A percentile compares a stretch with the other conserved stretches of the same genome.
Conservation (phyloP, 1,140 invertebrate genomes). For the Hycleus cichorii region DNA sequence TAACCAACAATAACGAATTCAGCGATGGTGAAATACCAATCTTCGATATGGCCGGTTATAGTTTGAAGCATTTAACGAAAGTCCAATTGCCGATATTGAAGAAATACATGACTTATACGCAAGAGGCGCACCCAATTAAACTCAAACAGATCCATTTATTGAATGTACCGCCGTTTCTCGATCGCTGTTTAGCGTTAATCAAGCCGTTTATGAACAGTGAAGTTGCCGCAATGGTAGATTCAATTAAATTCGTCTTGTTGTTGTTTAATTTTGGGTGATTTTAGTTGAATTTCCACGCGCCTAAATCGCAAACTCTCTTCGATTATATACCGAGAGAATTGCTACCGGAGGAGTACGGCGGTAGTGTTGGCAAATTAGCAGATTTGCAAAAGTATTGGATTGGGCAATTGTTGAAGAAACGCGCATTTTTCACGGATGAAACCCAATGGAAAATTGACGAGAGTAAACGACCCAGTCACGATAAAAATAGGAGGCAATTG, state of each 20-base stretch:
- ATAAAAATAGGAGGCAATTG: slow-evolving; percentile 21
- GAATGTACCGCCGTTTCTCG: slow-evolving; percentile 55
- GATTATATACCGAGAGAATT: slow-evolving; percentile 52
- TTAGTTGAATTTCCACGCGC: slow-evolving; percentile 51
- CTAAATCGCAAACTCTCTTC: slow-evolving; percentile 51
- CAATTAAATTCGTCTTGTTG: background rate
- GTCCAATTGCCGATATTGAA: slow-evolving; percentile 54
- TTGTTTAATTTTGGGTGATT: background rate
- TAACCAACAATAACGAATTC: slow-evolving; percentile 47
- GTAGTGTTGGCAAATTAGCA: slow-evolving; percentile 49
- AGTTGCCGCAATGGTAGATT: slow-evolving; percentile 50
- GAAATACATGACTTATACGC: slow-evolving; percentile 61
- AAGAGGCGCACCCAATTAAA: slow-evolving; percentile 65
- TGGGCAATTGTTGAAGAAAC: slow-evolving; percentile 30
- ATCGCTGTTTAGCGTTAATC: slow-evolving; percentile 52
- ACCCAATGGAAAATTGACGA: slow-evolving; percentile 35
- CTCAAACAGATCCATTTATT: slow-evolving; percentile 68
- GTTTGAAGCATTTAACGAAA: slow-evolving; percentile 54
- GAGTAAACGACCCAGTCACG: slow-evolving; percentile 26
- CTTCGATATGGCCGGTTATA: slow-evolving; percentile 58
- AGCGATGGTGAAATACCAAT: slow-evolving; percentile 57
- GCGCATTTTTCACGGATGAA: slow-evolving; percentile 33
- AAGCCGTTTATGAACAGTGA: slow-evolving; percentile 60
- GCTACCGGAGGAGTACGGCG: slow-evolving; percentile 60
- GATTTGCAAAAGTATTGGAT: slow-evolving; percentile 49